Conservation (phyloP, 1,140 invertebrate species). For the Trachymyrmex cornetzi region DNA sequence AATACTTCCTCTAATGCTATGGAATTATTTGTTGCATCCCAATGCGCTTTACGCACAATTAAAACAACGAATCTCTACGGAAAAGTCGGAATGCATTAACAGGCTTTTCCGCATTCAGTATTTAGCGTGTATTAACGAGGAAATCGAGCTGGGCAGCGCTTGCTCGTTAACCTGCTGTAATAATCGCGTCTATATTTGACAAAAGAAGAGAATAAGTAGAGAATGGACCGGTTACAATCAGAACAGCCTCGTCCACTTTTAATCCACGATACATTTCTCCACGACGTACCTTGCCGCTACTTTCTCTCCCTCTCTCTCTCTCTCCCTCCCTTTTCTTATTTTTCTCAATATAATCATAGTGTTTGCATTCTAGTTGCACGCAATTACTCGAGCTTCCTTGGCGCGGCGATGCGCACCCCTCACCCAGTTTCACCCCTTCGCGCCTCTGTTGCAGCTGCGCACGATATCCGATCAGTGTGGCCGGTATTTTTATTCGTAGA, state of each 20-base stretch:
- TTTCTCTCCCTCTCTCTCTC: not conserved
- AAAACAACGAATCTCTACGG: slow-evolving; percentile 20
- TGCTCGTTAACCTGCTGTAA: slow-evolving; percentile 56
- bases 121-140: slow-evolving; percentile 56
- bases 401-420: slow-evolving; percentile 56
- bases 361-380: slow-evolving; percentile 65
- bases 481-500: slow-evolving; percentile 84
- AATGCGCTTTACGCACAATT: slow-evolving; percentile 24
- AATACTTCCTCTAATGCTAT: not conserved
- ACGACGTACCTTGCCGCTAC: not conserved
- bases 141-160: slow-evolving; percentile 49
- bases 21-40: slow-evolving; percentile 30
- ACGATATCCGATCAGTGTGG: slow-evolving; percentile 81
- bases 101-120: slow-evolving; percentile 26
- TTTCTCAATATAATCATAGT: slow-evolving; percentile 59
- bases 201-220: slow-evolving; percentile 6
- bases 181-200: slow-evolving; percentile 53
- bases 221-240: slow-evolving; percentile 30
- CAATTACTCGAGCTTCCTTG: slow-evolving; percentile 68
- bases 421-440: slow-evolving; percentile 65
- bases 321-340: not conserved
- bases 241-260: slow-evolving; percentile 14
- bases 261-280: slow-evolving; percentile 57
- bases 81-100: slow-evolving; percentile 30
- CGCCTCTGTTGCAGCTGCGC: slow-evolving; percentile 70